phyloP scores from a whole-genome alignment of 2,888 invertebrate genomes.

The Lampropteryx suffumata region DNA sequence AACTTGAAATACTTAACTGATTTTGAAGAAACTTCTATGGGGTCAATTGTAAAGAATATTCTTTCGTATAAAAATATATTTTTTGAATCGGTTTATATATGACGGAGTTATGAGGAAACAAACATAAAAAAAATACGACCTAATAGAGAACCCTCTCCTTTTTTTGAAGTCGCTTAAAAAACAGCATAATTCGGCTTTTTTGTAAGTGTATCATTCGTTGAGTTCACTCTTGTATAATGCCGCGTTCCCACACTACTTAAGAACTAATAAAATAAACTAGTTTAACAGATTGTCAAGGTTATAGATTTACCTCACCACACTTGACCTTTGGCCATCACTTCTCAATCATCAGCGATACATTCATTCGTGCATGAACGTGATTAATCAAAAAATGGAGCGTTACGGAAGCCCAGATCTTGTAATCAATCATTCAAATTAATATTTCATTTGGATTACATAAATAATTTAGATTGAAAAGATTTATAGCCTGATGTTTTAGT shows the following conservation, averaged over 20 bases:
- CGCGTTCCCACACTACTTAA: background rate
- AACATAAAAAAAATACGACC: no score
- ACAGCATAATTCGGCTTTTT: no score
- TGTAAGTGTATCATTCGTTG: no score
- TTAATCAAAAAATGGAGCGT: slow-evolving; percentile 69
- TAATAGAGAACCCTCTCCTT: no score
- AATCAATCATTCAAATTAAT: slow-evolving; percentile 29
- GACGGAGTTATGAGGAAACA: no score
- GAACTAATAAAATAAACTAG: background rate
- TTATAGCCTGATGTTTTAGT: background rate
- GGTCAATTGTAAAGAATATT: no score
- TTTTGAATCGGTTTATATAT: no score
- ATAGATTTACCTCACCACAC: background rate
- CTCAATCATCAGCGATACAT: slow-evolving; percentile 39
- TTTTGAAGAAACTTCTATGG: no score
- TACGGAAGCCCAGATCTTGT: slow-evolving; percentile 54
- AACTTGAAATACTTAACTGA: no score
- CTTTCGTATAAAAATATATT: no score
- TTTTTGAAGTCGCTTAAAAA: no score
- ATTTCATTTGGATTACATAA: slow-evolving; percentile 21
- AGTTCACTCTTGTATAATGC: no score
- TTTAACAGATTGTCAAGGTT: background rate
- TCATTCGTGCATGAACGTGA: slow-evolving; percentile 51
- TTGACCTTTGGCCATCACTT: slow-evolving; percentile 13
- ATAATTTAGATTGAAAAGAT: slow-evolving; percentile 22